Base-by-base conservation (phyloP, 1,140 invertebrate species). In the Drosophila takahashii region DNA sequence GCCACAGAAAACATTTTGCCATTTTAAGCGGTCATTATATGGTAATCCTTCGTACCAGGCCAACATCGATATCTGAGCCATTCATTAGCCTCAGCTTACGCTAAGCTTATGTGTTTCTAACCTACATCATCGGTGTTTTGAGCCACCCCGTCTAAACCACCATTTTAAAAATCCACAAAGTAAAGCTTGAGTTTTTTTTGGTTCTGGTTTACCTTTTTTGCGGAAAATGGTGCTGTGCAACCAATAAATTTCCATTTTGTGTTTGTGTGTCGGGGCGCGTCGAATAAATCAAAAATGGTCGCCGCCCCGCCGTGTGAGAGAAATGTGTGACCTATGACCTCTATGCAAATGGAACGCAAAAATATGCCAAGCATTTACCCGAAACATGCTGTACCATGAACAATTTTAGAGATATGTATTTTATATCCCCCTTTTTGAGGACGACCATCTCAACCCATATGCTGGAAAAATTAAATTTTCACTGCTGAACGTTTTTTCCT, bases 251-350 rank as follows among this genome's bases (percentile, higher is more conserved):
- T 86, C 62, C 83, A 87, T 86, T 87, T 87, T 74, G 56, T 60
- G 61, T 59, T 75, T 67, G 64, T 42, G 62, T 70, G 53, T 57
- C 58, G 62, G 42, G 74, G 60, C 47, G 51, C 69, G 45, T 65
- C 56, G 62, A 74, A 87, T 87, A 87, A 89, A 87, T 87, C 83
- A 87, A 87, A 87, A 87, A 89, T 89, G 83, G 84, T 76, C 65
- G 62, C 47, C 26, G 27, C 47, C 57, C 32, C 57, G 41, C 69
- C 39, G 37, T 44, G 57, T 61, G 61, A 15, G 53, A 34, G 29
- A 51, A 27, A 39, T 22, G 45, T 70, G 32, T 48, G 53, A 76
- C 72, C 72, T 76, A 76, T 76, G 72, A 76, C 60, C 72, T 58
- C 72, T 48, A 83, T 81, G 71, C 75, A 87, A 87, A 87, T 87